phyloP scores from a whole-genome alignment of 2,888 invertebrate genomes.

The Halocaridina rubra region DNA sequence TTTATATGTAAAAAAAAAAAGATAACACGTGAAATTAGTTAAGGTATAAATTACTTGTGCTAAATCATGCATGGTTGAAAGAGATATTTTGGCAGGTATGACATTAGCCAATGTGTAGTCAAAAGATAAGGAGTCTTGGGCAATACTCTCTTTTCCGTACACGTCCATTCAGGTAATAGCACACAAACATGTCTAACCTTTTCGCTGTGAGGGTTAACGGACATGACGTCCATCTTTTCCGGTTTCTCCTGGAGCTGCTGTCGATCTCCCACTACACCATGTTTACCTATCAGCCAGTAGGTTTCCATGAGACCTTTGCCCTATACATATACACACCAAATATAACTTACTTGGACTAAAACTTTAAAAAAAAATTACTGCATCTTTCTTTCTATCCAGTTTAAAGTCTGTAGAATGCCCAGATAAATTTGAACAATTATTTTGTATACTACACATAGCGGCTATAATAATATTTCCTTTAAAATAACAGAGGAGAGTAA shows the following conservation, averaged over 20 bases:
- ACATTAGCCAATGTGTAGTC: neutral
- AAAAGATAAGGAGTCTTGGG: neutral
- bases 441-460: too few relatives aligned
- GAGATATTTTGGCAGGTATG: neutral
- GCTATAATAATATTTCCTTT: too few relatives aligned
- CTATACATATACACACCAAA: neutral
- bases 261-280: constrained; percentile 34
- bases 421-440: too few relatives aligned
- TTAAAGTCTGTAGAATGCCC: too few relatives aligned
- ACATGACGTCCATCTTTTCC: constrained; percentile 51
- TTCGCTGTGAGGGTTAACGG: constrained; percentile 47
- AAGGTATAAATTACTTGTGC: too few relatives aligned
- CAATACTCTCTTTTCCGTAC: neutral
- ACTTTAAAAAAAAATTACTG: too few relatives aligned
- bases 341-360: neutral
- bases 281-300: constrained; percentile 57
- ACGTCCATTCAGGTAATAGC: neutral
- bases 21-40: too few relatives aligned
- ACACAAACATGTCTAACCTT: constrained; percentile 26
- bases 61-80: neutral
- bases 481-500: too few relatives aligned
- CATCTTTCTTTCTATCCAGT: too few relatives aligned
- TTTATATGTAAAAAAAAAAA: too few relatives aligned
- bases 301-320: constrained; percentile 34
- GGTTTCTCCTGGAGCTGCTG: constrained; percentile 26